These are phyloP conservation scores for Neoscelio sp. DNA, from an alignment of 2,888 invertebrate genomes.

Conservation along the genomic window DNA sequence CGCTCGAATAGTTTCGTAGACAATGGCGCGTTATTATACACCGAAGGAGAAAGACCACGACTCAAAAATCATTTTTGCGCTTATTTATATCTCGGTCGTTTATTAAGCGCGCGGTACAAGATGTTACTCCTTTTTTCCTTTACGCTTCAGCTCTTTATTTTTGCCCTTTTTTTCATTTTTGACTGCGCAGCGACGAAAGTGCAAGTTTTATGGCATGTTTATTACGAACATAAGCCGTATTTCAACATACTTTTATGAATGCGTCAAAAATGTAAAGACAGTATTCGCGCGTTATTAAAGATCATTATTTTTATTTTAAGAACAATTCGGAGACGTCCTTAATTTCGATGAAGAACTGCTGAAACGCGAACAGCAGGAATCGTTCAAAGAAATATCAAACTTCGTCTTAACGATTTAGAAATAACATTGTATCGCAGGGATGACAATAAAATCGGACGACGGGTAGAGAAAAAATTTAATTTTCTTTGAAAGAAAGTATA, in stretches of 20 bases:
- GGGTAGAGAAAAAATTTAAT: constrained; percentile 42
- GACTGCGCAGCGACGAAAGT: not conserved
- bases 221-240: constrained; percentile 14
- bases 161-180: too few relatives aligned
- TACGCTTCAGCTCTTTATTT: too few relatives aligned
- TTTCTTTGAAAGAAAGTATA: constrained; percentile 48
- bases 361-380: too few relatives aligned
- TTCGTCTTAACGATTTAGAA: too few relatives aligned
- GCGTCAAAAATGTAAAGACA: constrained; percentile 32
- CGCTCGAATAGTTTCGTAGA: constrained; percentile 28
- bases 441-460: too few relatives aligned
- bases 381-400: too few relatives aligned
- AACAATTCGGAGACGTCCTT: too few relatives aligned
- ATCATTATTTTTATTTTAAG: too few relatives aligned
- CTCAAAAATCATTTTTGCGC: constrained; percentile 16
- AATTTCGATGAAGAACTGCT: too few relatives aligned
- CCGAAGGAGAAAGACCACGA: constrained; percentile 1
- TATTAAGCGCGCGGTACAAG: not conserved
- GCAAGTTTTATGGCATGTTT: constrained; percentile 25
- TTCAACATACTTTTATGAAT: constrained; percentile 11
- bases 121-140: too few relatives aligned
- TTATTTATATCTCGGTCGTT: constrained; percentile 7
- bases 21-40: constrained; percentile 16
- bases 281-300: constrained; percentile 27
- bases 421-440: too few relatives aligned